Base-by-base conservation (phyloP, 2,888 invertebrate species). In the Monoplex corrugatus region DNA sequence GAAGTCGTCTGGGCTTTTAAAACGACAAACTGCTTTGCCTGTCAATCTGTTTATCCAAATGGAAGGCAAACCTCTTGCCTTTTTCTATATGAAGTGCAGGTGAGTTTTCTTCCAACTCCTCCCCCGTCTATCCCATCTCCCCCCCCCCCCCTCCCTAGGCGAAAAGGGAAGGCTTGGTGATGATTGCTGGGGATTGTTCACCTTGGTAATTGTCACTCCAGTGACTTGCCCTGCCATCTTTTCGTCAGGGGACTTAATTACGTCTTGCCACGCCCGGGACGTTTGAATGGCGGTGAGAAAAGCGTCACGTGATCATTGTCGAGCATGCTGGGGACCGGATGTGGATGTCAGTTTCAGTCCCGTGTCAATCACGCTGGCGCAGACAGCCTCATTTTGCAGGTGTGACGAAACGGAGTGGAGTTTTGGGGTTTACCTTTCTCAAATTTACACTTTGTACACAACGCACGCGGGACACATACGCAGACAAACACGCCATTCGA, bases 161-260 rank as follows among this genome's bases (percentile, higher is more conserved):
- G 63, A 68, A 68, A 68, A 68, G 63, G n/a, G 28, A 68, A 68
- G 63, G n/a, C n/a, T 16, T 68, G n/a, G n/a, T n/a, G n/a, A n/a
- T n/a, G n/a, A n/a, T n/a, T n/a, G n/a, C n/a, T n/a, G n/a, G n/a
- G n/a, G n/a, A n/a, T n/a, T n/a, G n/a, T n/a, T n/a, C n/a, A 6
- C 63, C 63, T n/a, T 23, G 23, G n/a, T 68, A 28, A 68, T 68
- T 68, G 23, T 68, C 63, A 68, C 23, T n/a, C 63, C 63, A 68
- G 23, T 5, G 63, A 68, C 23, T 23, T 28, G 28, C 6, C 63
- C 63, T 28, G 1, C 63, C 63, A 16, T 28, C 16, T 28, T n/a
- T 13, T 50, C 23, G 1, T 35, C 35, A 16, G 75, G 38, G 19
- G 38, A 75, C n/a, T 10, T 35, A 75, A 75, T 75, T 75, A 35